These are phyloP conservation scores for Ochropleura plecta DNA, from an alignment of 2,888 invertebrate species.

Conservation along the genomic window DNA sequence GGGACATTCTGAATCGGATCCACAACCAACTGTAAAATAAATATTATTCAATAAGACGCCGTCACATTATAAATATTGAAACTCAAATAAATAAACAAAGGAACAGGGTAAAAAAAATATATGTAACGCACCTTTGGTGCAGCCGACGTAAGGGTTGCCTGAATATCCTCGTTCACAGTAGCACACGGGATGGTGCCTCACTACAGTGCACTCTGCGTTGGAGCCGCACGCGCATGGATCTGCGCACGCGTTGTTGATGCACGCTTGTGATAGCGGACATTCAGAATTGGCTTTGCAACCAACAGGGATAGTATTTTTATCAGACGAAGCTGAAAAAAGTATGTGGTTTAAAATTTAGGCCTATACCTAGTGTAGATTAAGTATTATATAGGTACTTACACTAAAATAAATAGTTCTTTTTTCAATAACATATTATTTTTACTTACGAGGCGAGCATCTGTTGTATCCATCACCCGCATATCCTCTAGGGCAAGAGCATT, in stretches of 20 bases:
- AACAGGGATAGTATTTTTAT: conserved; percentile 88
- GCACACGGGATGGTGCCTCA: conserved; percentile 96
- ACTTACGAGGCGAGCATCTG: conserved; percentile 94
- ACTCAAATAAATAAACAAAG: neutral
- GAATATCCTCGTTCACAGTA: conserved; percentile 95
- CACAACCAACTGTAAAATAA: conserved; percentile 93
- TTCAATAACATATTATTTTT: neutral
- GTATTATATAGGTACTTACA: neutral
- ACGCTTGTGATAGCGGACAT: conserved; percentile 95
- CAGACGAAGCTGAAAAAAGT: conserved; percentile 88
- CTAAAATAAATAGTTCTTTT: neutral
- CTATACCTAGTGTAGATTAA: neutral
- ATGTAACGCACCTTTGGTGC: conserved; percentile 91
- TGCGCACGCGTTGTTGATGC: conserved; percentile 94
- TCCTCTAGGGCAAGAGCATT: conserved; percentile 95
- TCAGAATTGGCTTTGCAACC: conserved; percentile 95
- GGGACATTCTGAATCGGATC: conserved; percentile 95
- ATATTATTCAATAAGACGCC: conserved; percentile 27
- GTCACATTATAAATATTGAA: neutral
- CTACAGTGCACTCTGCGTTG: conserved; percentile 95
- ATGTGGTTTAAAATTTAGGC: neutral
- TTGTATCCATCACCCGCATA: conserved; percentile 93
- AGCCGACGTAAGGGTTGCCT: conserved; percentile 96
- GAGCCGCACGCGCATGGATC: conserved; percentile 96
- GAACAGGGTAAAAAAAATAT: neutral